Evolutionary conservation across 2,888 invertebrate genomes (phyloP), one percentile per base, ranked within the genome.

Genomic region (Subacronicta megacephala): DNA sequence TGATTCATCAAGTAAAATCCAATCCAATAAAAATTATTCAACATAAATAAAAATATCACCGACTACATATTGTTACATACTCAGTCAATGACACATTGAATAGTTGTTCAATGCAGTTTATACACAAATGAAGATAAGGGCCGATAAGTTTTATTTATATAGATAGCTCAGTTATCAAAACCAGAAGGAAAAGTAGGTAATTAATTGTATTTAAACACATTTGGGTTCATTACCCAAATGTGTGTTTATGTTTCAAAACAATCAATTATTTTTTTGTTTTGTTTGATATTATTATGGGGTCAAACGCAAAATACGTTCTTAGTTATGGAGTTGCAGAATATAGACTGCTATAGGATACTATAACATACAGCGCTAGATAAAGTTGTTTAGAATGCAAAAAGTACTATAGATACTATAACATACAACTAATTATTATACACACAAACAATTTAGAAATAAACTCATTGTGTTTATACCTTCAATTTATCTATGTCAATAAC

Each of bases 141-240:
- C 49, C 66, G 83, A 82, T 83, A 82, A 78, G 60, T 53, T 54
- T 23, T 77, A 75, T 78, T 78, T 78, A 78, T 72, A 63, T 66
- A 36, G 59, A 75, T 77, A 62, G 75, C 74, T 70, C 44, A 50
- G 42, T 64, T 81, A 84, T 78, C 72, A 33, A 64, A 68, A 78
- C 79, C 79, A 80, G 78, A 79, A 83, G 73, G 71, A 60, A 50
- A 66, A 68, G 40, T n/a, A n/a, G n/a, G n/a, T 61, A 53, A 69
- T 72, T 62, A 46, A 46, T 54, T 65, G 57, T 56, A 57, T 64
- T 63, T 15, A 46, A 6, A 16, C 7, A 15, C 23, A 47, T 40
- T 44, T n/a, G n/a, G n/a, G n/a, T n/a, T n/a, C 63, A 65, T 64
- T 57, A 41, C 38, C 29, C 33, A 6, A 37, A 40, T 50, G 0